Evolutionary conservation across 2,888 invertebrate genomes (phyloP).

Genomic region (Listrodromus nycthemerus): DNA sequence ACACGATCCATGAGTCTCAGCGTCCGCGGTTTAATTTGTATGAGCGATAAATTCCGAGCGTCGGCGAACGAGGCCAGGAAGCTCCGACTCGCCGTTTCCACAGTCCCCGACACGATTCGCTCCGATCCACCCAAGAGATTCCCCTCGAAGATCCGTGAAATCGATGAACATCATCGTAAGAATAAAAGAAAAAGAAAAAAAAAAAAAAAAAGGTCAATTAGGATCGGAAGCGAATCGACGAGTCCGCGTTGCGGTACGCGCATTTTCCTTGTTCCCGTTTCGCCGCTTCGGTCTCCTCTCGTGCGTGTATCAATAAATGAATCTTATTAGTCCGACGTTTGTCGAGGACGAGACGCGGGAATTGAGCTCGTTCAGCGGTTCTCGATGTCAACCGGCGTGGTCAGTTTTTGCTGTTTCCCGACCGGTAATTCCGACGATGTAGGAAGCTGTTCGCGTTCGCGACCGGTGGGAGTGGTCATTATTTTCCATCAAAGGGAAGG

Average conservation of each 20-base stretch:
- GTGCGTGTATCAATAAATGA: conserved; percentile 25
- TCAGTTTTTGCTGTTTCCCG: conserved; percentile 60
- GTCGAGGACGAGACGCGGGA: conserved; percentile 13
- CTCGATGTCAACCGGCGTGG: conserved; percentile 52
- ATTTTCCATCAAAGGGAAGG: conserved; percentile 60
- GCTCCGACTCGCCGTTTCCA: conserved; percentile 2
- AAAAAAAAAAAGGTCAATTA: conserved; percentile 13
- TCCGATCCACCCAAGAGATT: neutral
- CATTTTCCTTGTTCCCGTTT: conserved; percentile 24
- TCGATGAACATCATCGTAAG: neutral
- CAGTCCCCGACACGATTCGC: conserved; percentile 30
- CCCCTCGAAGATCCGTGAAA: neutral
- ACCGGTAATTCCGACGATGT: conserved; percentile 56
- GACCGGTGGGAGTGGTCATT: conserved; percentile 56
- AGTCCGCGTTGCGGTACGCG: neutral
- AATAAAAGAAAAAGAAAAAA: neutral
- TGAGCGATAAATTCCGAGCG: conserved; percentile 28
- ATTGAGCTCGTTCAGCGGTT: conserved; percentile 20
- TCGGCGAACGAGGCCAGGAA: conserved; percentile 6
- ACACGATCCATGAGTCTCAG: conserved; percentile 23
- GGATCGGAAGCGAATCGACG: conserved; percentile 18
- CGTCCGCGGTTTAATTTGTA: conserved; percentile 35
- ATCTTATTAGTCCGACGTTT: conserved; percentile 44
- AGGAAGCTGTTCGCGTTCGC: conserved; percentile 44
- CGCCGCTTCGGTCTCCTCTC: neutral